Evolutionary conservation across 2,888 invertebrate species (phyloP).

Genomic region (Sycophila texana): DNA sequence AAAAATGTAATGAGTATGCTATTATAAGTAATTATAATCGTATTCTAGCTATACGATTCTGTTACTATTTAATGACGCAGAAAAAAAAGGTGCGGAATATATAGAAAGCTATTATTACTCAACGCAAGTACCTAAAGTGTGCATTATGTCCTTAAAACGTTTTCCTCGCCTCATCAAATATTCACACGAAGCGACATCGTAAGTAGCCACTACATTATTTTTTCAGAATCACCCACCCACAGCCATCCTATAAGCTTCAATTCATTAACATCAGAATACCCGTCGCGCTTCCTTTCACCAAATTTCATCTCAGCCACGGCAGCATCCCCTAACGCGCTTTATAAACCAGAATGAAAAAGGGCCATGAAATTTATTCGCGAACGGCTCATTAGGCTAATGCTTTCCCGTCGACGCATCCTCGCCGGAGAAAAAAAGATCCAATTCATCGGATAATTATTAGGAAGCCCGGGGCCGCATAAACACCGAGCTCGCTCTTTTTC

Average conservation of each 20-base stretch:
- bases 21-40: too few relatives aligned
- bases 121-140: neutral
- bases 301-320: neutral
- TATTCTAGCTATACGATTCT: too few relatives aligned
- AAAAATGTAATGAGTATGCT: too few relatives aligned
- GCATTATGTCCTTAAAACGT: neutral
- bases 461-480: constrained; percentile 31
- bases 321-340: too few relatives aligned
- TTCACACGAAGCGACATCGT: neutral
- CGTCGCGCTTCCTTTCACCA: neutral
- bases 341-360: neutral
- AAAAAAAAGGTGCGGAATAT: neutral
- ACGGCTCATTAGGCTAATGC: constrained; percentile 57
- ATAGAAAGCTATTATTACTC: neutral
- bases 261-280: neutral
- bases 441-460: constrained; percentile 55
- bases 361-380: constrained; percentile 39
- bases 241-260: neutral
- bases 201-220: neutral
- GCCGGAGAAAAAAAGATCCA: constrained; percentile 46
- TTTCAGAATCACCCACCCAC: neutral
- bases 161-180: neutral
- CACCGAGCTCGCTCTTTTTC: constrained; percentile 5
- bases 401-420: neutral
- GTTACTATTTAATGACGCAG: neutral